Base-by-base conservation (phyloP, 2,113 vertebrate genomes). In the Clupea harengus region DNA sequence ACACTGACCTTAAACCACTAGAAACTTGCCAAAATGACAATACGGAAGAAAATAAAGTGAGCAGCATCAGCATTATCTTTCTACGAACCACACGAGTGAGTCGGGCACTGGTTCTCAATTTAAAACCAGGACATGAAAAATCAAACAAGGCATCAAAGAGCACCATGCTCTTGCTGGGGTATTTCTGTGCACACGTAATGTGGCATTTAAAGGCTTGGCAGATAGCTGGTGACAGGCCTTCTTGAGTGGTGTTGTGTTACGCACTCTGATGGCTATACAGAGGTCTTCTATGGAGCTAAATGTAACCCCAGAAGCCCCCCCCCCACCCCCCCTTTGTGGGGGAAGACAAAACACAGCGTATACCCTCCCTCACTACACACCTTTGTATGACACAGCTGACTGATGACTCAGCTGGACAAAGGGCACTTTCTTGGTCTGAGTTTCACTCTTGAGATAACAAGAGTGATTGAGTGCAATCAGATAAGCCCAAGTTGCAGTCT, bases 261-360 rank as follows among this genome's bases (percentile, higher is more conserved):
- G 72, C 49, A 46, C 11, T 67, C 89, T 84, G n/a, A 3, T 10
- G 50, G 45, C 45, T 10, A 87, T 84, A 89, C 81, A 85, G 82
- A 54, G 83, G 9, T 49, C 54, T 81, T 86, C 82, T 85, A 54
- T 89, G 57, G 46, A 52, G 78, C 22, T 32, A 18, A 39, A 85
- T 83, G 88, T 86, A 87, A 89, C 72, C 85, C 84, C 83, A 87
- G 88, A 89, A 86, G 86, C 1, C 39, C 39, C 64, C 60, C 25
- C 57, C 72, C 82, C 83, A 39, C 39, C 39, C 64, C 60, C 25
- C 57, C 72, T 84, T 84, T 90, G 88, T 81, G 81, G 25, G 39
- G 18, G 18, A 50, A 46, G 82, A 82, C 44, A 4, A 57, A 82
- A 52, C 22, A 22, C 13, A 15, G 20, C 83, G 4, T n/a, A 22